Evolutionary conservation across 2,888 invertebrate genomes (phyloP).

Genomic region (Neoaliturus tenellus): DNA sequence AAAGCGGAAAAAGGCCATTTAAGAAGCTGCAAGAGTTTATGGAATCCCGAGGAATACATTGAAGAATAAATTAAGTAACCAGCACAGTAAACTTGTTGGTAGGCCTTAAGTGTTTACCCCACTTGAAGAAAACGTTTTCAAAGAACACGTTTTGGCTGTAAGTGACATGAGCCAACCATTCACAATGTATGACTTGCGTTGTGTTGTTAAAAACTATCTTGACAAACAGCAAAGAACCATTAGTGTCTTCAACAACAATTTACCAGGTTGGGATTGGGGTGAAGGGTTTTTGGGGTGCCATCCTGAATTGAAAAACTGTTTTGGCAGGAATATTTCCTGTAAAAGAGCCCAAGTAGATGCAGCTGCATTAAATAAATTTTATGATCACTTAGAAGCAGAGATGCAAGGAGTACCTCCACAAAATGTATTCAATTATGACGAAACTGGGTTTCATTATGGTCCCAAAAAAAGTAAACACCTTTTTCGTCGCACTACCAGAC

Average conservation of each 20-base stretch:
- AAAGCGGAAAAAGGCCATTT: background rate
- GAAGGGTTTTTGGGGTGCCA: constrained; percentile 43
- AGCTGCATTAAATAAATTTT: constrained; percentile 12
- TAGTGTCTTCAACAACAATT: constrained; percentile 62
- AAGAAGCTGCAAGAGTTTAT: constrained; percentile 30
- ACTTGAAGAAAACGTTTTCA: constrained; percentile 27
- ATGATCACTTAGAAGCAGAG: constrained; percentile 56
- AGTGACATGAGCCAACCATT: constrained; percentile 61
- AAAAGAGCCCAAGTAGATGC: constrained; percentile 48
- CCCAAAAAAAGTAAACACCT: constrained; percentile 61
- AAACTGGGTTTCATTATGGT: constrained; percentile 54
- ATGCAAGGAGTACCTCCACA: constrained; percentile 57
- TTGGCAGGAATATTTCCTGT: constrained; percentile 44
- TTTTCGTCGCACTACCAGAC: constrained; percentile 54
- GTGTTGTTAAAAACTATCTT: constrained; percentile 65
- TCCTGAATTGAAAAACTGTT: constrained; percentile 48
- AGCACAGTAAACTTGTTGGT: constrained; percentile 16
- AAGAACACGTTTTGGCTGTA: constrained; percentile 12
- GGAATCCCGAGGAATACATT: constrained; percentile 19
- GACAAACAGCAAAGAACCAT: constrained; percentile 61
- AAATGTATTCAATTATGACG: constrained; percentile 54
- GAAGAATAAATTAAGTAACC: background rate
- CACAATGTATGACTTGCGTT: constrained; percentile 62
- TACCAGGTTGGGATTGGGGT: constrained; percentile 55
- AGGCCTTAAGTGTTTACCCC: constrained; percentile 22